Evolutionary conservation across 2,113 vertebrate species (phyloP), one percentile per base, ranked within the genome.

Genomic region (Crocuta crocuta): DNA sequence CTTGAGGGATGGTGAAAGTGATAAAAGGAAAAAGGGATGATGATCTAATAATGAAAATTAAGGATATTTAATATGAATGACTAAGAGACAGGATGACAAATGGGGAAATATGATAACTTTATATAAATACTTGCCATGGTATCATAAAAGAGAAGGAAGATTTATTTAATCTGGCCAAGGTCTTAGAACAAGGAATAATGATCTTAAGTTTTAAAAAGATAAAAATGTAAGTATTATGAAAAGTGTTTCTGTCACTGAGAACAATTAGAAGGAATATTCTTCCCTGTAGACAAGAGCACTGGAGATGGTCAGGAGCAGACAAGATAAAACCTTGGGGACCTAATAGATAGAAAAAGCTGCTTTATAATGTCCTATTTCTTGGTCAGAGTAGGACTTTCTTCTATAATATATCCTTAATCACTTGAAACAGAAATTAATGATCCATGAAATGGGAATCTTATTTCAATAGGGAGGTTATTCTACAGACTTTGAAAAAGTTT

Each of bases 371-470:
- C 65, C 89, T 92, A 81, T 92, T 96, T 98, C 76, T 71, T 92
- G 63, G 48, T 89, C 48, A 76, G 53, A 58, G 45, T 53, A 82
- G 81, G 85, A 95, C 88, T 95, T 94, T 95, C 55, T 97, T 98
- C 89, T 96, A 45, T 95, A 85, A 96, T 79, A 93, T 83, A 89
- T 88, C 71, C 33, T 97, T 98, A 94, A 96, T 94, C 85, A 96
- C 66, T 91, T 97, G 90, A 96, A 95, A 96, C 90, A 89, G 91
- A 96, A 95, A 83, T 85, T 96, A 96, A 96, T 96, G 97, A 61
- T 87, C 94, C 94, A 91, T 97, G 97, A 97, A 97, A 95, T 98
- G 89, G 85, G 66, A 97, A 97, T 93, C 81, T 93, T 96, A 91
- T 93, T 94, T 94, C 96, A 73, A 70, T 89, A 85, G 68, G 85